A percentile compares a stretch with the other conserved stretches of the same genome.
Evolutionary conservation across 2,888 invertebrate species (phyloP).

Genomic region (Sphaerophoria taeniata): DNA sequence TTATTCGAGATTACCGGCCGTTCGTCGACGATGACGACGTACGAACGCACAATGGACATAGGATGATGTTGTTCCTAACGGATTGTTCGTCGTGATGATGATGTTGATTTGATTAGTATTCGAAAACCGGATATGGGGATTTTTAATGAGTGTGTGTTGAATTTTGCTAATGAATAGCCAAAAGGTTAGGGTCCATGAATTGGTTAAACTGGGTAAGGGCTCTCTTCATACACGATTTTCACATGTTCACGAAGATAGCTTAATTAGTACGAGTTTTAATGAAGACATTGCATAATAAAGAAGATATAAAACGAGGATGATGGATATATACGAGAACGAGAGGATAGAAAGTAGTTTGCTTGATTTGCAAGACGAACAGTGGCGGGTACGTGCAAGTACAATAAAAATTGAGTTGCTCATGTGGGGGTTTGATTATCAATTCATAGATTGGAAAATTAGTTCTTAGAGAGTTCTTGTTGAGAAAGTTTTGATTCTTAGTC

Average conservation of each 20-base stretch:
- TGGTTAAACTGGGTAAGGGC: not conserved
- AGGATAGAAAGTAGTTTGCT: constrained; percentile 5
- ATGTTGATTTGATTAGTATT: constrained; percentile 45
- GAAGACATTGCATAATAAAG: constrained; percentile 5
- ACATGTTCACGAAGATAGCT: not conserved
- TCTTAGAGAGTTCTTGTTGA: not conserved
- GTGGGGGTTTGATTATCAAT: not conserved
- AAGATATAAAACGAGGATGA: not conserved
- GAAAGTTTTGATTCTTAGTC: not conserved
- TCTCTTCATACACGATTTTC: not conserved
- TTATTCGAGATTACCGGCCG: not conserved
- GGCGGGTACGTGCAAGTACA: not conserved
- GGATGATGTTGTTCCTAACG: not conserved
- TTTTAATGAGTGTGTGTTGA: constrained; percentile 38
- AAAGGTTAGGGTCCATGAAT: not conserved
- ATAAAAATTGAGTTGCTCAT: not conserved
- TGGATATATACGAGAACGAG: not conserved
- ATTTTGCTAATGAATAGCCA: constrained; percentile 45
- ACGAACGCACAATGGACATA: not conserved
- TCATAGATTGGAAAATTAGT: not conserved
- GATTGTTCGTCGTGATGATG: constrained; percentile 1
- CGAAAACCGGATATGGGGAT: constrained; percentile 34
- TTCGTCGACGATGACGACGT: not conserved
- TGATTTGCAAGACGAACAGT: too few relatives aligned
- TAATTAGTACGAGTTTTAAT: constrained; percentile 34